Conservation (phyloP, 2,888 invertebrate genomes). For the Synergus japonicus region DNA sequence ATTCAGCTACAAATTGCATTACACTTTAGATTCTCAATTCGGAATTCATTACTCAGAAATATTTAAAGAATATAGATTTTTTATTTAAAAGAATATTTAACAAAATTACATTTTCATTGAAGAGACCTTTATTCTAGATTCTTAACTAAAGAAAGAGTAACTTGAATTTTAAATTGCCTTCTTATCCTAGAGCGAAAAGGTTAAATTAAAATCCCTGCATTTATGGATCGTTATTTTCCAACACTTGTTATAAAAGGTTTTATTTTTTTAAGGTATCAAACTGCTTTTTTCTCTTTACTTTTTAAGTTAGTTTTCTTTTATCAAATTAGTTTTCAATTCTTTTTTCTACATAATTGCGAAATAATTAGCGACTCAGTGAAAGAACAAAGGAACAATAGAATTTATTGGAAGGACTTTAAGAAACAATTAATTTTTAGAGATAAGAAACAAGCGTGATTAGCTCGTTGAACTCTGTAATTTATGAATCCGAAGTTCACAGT, state of each 20-base stretch:
- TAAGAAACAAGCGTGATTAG: constrained; percentile 5
- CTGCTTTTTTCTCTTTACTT: background rate
- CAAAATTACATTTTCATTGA: background rate
- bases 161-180: background rate
- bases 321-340: background rate
- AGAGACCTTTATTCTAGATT: background rate
- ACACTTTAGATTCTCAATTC: background rate
- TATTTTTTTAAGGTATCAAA: background rate
- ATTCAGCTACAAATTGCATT: background rate
- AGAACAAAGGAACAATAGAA: background rate
- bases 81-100: background rate
- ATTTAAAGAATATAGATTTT: background rate
- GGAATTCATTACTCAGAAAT: background rate
- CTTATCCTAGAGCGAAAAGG: background rate
- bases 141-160: background rate
- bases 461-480: constrained; percentile 19
- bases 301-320: background rate
- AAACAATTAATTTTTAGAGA: background rate
- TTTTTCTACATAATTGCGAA: background rate
- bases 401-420: background rate
- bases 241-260: background rate
- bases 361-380: background rate
- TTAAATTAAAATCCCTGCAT: background rate
- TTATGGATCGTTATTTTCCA: background rate
- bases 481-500: constrained; percentile 38